phyloP scores from a whole-genome alignment of 2,797 vertebrate genomes.

The Ceyx erithaca region DNA sequence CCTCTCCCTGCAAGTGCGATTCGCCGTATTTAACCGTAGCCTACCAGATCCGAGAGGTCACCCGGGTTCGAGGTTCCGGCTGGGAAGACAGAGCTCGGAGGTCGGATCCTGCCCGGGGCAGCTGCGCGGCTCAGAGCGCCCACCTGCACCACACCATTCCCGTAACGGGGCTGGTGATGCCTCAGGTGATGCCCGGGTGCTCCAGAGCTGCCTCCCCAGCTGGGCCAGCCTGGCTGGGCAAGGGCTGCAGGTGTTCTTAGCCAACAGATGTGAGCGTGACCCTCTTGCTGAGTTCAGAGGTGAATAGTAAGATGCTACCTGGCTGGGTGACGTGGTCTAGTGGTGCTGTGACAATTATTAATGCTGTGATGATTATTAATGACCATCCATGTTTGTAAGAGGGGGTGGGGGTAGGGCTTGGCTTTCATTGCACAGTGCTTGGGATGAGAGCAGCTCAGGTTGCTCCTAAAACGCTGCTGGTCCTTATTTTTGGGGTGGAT shows the following conservation, averaged over 20 bases:
- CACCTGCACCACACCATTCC: not conserved
- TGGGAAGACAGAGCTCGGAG: not conserved
- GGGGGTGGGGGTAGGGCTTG: not conserved
- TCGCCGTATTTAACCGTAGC: not conserved
- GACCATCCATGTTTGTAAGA: accelerated
- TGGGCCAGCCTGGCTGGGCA: accelerated
- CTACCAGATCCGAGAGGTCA: not conserved
- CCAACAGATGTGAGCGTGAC: not conserved
- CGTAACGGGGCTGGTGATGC: not conserved
- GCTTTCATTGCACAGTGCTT: accelerated
- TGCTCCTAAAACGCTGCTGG: not conserved
- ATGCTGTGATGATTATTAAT: not conserved
- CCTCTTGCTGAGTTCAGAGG: not conserved
- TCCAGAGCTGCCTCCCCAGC: not conserved
- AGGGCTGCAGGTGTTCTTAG: not conserved
- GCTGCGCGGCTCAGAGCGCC: not conserved
- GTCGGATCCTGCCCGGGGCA: not conserved
- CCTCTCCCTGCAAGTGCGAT: accelerated
- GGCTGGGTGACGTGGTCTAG: accelerated
- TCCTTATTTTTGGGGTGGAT: not conserved
- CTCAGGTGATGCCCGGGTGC: not conserved
- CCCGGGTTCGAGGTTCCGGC: not conserved
- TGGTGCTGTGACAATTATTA: not conserved
- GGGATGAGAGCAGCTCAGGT: not conserved
- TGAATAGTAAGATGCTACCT: not conserved